Percentiles rank a stretch among this genome's conserved stretches.
Conservation (phyloP, 2,888 invertebrate species). For the Cryptocephalus moraei region DNA sequence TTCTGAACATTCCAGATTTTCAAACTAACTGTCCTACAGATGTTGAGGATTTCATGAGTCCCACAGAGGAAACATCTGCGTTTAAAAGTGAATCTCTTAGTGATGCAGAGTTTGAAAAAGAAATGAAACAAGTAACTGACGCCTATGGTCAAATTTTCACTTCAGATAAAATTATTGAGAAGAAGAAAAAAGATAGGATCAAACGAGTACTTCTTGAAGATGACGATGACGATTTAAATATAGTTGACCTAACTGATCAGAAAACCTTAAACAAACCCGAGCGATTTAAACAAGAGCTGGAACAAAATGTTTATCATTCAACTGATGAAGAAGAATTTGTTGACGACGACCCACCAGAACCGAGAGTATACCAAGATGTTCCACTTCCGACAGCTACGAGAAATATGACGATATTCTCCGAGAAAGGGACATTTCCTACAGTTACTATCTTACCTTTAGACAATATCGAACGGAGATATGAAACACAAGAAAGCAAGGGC, state of each 20-base stretch:
- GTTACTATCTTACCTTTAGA: slow-evolving; percentile 38
- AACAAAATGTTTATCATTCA: neutral
- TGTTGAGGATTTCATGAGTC: slow-evolving; percentile 36
- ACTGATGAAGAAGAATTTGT: slow-evolving; percentile 21
- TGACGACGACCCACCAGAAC: slow-evolving; percentile 16
- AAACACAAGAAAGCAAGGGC: slow-evolving; percentile 8
- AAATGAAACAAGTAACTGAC: slow-evolving; percentile 19
- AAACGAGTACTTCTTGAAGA: too few relatives aligned
- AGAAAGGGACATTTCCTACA: slow-evolving; percentile 28
- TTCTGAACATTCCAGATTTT: slow-evolving; percentile 18
- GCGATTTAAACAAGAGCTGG: too few relatives aligned
- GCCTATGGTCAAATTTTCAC: slow-evolving; percentile 20
- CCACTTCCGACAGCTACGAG: slow-evolving; percentile 38
- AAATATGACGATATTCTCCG: slow-evolving; percentile 34
- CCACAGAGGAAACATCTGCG: slow-evolving; percentile 23
- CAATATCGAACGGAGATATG: slow-evolving; percentile 21
- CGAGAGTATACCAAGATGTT: slow-evolving; percentile 16
- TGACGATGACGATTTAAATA: too few relatives aligned
- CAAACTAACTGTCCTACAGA: slow-evolving; percentile 29
- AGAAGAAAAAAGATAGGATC: neutral
- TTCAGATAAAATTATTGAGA: slow-evolving; percentile 7
- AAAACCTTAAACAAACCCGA: too few relatives aligned
- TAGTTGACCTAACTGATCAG: too few relatives aligned
- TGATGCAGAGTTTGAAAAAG: slow-evolving; percentile 16
- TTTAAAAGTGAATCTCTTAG: slow-evolving; percentile 6